These are phyloP conservation scores for Oreonectes daqikongensis DNA, from an alignment of 2,797 vertebrate genomes.

Conservation along the genomic window DNA sequence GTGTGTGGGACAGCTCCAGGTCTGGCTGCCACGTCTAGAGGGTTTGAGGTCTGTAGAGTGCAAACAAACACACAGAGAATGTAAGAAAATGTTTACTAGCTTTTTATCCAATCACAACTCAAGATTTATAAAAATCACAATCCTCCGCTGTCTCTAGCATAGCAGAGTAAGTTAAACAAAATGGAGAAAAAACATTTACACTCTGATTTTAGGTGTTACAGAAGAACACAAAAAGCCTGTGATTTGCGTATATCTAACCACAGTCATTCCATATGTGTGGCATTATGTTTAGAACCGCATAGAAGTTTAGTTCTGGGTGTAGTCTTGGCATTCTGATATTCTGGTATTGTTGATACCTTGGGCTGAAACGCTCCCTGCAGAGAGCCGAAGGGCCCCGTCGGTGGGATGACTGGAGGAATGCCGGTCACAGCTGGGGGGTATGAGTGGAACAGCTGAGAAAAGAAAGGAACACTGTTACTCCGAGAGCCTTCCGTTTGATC, in stretches of 20 bases:
- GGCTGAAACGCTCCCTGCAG: constrained; percentile 97
- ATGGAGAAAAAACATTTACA: no score
- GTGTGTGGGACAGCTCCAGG: constrained; percentile 93
- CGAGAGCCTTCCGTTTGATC: constrained; percentile 10
- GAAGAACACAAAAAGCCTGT: not conserved
- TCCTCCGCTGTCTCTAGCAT: no score
- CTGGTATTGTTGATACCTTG: constrained; percentile 79
- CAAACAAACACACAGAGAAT: constrained; percentile 38
- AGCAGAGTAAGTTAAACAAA: no score
- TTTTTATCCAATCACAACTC: not conserved
- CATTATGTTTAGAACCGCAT: not conserved
- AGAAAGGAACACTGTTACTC: constrained; percentile 45
- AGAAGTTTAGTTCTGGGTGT: constrained; percentile 24
- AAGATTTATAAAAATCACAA: not conserved
- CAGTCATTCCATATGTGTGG: constrained; percentile 10
- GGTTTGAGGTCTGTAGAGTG: constrained; percentile 87
- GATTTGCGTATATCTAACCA: constrained; percentile 10
- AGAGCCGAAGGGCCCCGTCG: constrained; percentile 93
- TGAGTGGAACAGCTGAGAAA: constrained; percentile 93
- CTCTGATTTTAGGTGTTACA: no score
- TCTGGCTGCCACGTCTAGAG: constrained; percentile 90
- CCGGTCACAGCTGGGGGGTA: constrained; percentile 95
- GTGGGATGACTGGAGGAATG: constrained; percentile 95
- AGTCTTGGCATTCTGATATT: constrained; percentile 38
- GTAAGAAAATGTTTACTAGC: not conserved